Percentiles rank a stretch among this genome's conserved stretches.
phyloP scores from a whole-genome alignment of 2,888 invertebrate species.

The Archips xylosteana region DNA sequence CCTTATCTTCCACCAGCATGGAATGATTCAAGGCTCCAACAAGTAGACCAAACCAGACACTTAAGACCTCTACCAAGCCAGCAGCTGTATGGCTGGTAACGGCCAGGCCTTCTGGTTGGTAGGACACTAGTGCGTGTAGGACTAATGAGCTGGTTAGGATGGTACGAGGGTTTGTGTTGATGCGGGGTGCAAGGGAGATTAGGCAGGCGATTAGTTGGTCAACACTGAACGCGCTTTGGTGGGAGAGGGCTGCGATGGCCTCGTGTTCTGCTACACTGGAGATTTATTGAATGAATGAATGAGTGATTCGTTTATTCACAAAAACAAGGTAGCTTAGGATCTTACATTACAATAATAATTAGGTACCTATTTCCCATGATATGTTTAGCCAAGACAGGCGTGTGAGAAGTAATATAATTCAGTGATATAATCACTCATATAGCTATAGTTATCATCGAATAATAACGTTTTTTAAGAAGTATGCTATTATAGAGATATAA shows the following conservation, averaged over 20 bases:
- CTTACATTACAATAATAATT: too few species aligned
- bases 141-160: conserved; percentile 72
- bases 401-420: too few species aligned
- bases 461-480: not conserved
- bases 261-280: conserved; percentile 64
- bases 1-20: conserved; percentile 60
- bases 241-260: conserved; percentile 67
- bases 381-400: too few species aligned
- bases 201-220: conserved; percentile 73
- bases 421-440: too few species aligned
- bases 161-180: conserved; percentile 58
- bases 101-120: conserved; percentile 66
- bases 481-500: not conserved
- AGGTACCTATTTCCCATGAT: too few species aligned
- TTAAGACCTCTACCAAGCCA: conserved; percentile 62
- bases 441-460: not conserved
- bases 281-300: not conserved
- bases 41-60: conserved; percentile 68
- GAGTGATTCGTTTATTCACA: too few species aligned
- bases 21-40: conserved; percentile 66
- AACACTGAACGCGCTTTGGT: conserved; percentile 77
- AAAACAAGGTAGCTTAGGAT: too few species aligned
- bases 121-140: conserved; percentile 68
- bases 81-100: conserved; percentile 59
- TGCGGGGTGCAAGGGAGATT: conserved; percentile 59